These are phyloP conservation scores for Stenotaenia linearis DNA, from an alignment of 2,888 invertebrate species.

Conservation along the genomic window DNA sequence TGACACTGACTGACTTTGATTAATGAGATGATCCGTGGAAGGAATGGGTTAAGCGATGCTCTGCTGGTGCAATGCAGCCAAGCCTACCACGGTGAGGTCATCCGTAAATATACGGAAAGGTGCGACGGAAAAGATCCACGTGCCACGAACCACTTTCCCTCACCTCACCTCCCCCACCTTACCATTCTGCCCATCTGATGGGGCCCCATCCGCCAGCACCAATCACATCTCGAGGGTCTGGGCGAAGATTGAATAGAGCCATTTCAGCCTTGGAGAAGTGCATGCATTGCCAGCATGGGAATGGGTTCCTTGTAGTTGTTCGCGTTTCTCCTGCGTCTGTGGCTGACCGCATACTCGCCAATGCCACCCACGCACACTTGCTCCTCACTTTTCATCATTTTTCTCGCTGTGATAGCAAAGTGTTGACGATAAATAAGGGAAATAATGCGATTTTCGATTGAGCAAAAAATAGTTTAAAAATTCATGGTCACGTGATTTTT, in stretches of 20 bases:
- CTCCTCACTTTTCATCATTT: neutral
- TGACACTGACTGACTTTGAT: neutral
- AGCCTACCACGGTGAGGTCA: neutral
- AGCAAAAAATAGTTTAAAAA: neutral
- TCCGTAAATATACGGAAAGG: neutral
- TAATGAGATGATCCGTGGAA: neutral
- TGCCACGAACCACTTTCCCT: neutral
- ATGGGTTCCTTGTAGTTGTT: neutral
- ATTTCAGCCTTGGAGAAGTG: neutral
- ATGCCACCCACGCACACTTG: neutral
- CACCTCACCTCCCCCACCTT: neutral
- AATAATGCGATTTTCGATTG: neutral
- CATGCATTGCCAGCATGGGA: neutral
- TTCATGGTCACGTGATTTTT: neutral
- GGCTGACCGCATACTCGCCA: neutral
- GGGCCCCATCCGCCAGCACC: neutral
- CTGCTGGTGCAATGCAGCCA: neutral
- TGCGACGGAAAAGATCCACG: neutral
- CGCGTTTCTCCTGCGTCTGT: neutral
- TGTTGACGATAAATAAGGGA: neutral
- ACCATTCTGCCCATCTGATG: neutral
- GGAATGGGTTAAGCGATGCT: neutral
- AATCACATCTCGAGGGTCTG: neutral
- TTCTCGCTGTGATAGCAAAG: neutral
- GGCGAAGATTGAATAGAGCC: neutral